Evolutionary conservation across 2,113 vertebrate genomes (phyloP).

Genomic region (Apodemus sylvaticus): DNA sequence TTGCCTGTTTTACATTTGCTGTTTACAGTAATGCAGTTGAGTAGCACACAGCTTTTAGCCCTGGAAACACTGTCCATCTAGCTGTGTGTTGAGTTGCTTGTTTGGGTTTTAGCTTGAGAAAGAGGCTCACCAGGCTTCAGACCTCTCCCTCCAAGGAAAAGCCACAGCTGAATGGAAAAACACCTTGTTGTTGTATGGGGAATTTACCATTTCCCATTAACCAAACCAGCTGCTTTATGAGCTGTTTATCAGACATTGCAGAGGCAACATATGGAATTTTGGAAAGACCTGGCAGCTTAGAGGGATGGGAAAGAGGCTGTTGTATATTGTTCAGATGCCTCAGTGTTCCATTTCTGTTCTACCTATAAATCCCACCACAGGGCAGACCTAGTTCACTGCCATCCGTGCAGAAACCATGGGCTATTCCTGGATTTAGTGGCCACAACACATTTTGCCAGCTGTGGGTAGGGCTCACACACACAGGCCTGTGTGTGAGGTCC

Average conservation of each 20-base stretch:
- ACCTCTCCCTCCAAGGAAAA: slow-evolving; percentile 35
- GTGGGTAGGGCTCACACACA: neutral
- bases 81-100: slow-evolving; percentile 56
- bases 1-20: slow-evolving; percentile 42
- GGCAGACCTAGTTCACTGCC: neutral
- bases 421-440: neutral
- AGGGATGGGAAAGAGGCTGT: neutral
- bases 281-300: slow-evolving; percentile 37
- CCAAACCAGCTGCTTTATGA: slow-evolving; percentile 19
- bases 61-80: slow-evolving; percentile 44
- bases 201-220: slow-evolving; percentile 46
- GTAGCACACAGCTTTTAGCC: neutral
- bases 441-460: neutral
- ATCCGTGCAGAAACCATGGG: neutral
- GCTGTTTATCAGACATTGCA: slow-evolving; percentile 21
- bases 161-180: slow-evolving; percentile 61
- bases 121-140: slow-evolving; percentile 42
- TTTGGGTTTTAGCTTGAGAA: slow-evolving; percentile 64
- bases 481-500: neutral
- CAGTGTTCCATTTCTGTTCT: slow-evolving; percentile 1
- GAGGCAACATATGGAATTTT: slow-evolving; percentile 36
- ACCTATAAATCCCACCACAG: neutral
- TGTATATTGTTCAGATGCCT: neutral
- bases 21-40: slow-evolving; percentile 56
- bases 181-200: slow-evolving; percentile 16